Conservation (phyloP, 2,888 invertebrate species). For the Acrobasis consociella region DNA sequence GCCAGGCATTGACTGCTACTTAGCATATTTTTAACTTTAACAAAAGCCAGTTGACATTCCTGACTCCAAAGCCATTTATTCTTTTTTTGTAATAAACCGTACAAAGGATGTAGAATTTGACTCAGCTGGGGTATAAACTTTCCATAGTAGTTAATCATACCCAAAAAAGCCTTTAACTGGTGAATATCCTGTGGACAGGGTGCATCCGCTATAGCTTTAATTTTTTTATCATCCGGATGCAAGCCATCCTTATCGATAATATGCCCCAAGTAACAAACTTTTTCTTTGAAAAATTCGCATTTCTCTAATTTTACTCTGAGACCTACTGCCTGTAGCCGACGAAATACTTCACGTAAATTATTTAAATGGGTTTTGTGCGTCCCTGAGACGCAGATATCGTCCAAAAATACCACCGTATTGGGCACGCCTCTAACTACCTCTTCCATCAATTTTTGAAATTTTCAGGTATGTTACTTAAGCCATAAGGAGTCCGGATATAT, state of each 20-base stretch:
- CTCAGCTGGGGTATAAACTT: neutral
- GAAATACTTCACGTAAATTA: slow-evolving; percentile 3
- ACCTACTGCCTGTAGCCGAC: slow-evolving; percentile 22
- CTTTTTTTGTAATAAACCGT: slow-evolving; percentile 2
- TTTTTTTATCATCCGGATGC: neutral
- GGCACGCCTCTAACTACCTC: slow-evolving; percentile 22
- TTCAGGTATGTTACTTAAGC: slow-evolving; percentile 24
- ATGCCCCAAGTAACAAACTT: slow-evolving; percentile 18
- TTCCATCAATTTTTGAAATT: slow-evolving; percentile 26
- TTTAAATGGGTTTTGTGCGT: neutral
- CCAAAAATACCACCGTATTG: slow-evolving; percentile 16
- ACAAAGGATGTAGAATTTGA: neutral
- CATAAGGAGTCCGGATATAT: slow-evolving; percentile 24
- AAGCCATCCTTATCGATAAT: slow-evolving; percentile 1
- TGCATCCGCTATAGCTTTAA: neutral
- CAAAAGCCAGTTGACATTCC: neutral
- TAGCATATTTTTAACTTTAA: neutral
- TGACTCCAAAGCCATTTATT: slow-evolving; percentile 2
- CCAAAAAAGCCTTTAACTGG: slow-evolving; percentile 4
- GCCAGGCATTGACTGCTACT: neutral
- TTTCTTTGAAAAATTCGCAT: slow-evolving; percentile 26
- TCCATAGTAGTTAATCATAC: neutral
- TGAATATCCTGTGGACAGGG: slow-evolving; percentile 21
- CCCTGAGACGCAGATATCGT: slow-evolving; percentile 27
- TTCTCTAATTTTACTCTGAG: slow-evolving; percentile 27